phyloP scores from a whole-genome alignment of 2,888 invertebrate species.

The Lepidochitona cinerea region DNA sequence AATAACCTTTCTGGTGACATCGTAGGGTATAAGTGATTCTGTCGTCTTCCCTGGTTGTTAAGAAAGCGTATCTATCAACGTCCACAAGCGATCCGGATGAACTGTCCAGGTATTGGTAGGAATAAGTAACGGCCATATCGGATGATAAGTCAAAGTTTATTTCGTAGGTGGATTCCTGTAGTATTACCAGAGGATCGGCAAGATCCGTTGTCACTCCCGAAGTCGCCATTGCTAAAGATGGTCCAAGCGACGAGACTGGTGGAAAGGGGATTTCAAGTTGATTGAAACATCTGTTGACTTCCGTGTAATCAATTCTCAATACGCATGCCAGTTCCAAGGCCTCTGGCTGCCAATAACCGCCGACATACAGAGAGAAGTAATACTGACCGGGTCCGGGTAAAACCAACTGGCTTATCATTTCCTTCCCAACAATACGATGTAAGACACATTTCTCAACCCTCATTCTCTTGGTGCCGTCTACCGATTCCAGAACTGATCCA shows the following conservation, averaged over 20 bases:
- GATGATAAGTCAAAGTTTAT: slow-evolving; percentile 54
- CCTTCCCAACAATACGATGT: slow-evolving; percentile 52
- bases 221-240: slow-evolving; percentile 50
- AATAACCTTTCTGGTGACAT: slow-evolving; percentile 63
- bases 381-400: slow-evolving; percentile 71
- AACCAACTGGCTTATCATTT: slow-evolving; percentile 66
- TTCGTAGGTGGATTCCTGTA: slow-evolving; percentile 52
- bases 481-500: slow-evolving; percentile 61
- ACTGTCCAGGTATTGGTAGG: slow-evolving; percentile 55
- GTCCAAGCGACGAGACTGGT: slow-evolving; percentile 58
- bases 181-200: slow-evolving; percentile 55
- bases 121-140: slow-evolving; percentile 49
- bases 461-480: slow-evolving; percentile 43
- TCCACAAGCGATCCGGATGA: slow-evolving; percentile 39
- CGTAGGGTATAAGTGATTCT: slow-evolving; percentile 60
- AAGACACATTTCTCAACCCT: slow-evolving; percentile 56
- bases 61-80: slow-evolving; percentile 51
- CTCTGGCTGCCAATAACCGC: slow-evolving; percentile 62
- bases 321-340: slow-evolving; percentile 67
- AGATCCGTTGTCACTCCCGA: slow-evolving; percentile 53
- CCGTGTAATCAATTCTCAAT: slow-evolving; percentile 61
- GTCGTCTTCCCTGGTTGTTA: slow-evolving; percentile 52
- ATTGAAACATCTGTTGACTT: slow-evolving; percentile 37
- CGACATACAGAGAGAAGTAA: slow-evolving; percentile 70
- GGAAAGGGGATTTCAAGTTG: slow-evolving; percentile 56